A percentile compares a stretch with the other conserved stretches of the same genome.
Conservation (phyloP, 2,113 vertebrate species). For the Piprites chloris region DNA sequence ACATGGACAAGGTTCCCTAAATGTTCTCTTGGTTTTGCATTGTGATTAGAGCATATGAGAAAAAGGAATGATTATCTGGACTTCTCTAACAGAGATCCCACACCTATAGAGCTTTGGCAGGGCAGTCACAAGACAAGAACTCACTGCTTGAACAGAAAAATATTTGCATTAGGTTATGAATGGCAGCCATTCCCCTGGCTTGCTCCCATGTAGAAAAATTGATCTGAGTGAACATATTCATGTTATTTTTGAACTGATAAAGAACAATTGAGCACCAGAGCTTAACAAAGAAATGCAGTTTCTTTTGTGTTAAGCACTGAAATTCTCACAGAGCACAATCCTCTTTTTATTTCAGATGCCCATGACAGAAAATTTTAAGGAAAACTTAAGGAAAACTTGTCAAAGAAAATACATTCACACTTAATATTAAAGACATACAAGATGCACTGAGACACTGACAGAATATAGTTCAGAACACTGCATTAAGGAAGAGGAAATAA, state of each 20-base stretch:
- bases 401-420: conserved; percentile 58
- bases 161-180: not conserved
- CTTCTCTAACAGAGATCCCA: not conserved
- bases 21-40: not conserved
- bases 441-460: conserved; percentile 59
- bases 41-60: conserved; percentile 25
- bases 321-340: not conserved
- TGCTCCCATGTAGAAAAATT: conserved; percentile 14
- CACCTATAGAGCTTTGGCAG: not conserved
- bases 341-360: conserved; percentile 33
- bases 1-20: not conserved
- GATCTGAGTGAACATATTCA: conserved; percentile 28
- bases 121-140: conserved; percentile 35
- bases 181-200: not conserved
- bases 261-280: conserved; percentile 20
- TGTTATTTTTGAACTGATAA: not conserved
- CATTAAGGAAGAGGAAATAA: conserved; percentile 35
- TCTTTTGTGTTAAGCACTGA: conserved; percentile 16
- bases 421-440: conserved; percentile 48
- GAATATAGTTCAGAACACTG: conserved; percentile 41
- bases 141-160: conserved; percentile 2
- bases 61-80: conserved; percentile 23
- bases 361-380: not conserved
- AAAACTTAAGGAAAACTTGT: not conserved
- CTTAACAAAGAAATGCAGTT: conserved; percentile 21